Base-by-base conservation (phyloP, 2,113 vertebrate species). In the Rhynchomys soricoides region DNA sequence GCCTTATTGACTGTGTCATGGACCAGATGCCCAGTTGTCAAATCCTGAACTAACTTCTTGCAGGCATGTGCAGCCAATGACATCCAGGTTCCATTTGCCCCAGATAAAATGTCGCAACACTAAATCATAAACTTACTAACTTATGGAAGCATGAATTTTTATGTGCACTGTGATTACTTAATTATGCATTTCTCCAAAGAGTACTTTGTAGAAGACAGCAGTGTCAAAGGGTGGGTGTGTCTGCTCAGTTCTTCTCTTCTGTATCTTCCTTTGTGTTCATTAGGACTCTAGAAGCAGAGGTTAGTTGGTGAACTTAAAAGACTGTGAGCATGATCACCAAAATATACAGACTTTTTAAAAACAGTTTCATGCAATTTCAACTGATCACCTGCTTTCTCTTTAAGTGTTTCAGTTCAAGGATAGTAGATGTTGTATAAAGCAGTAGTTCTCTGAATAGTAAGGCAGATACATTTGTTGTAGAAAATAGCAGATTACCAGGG, bases 361-460 rank as follows among this genome's bases (percentile, higher is more conserved):
- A 68, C 6, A 22, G 57, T 17, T 83, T 62, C 40, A 17, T 64
- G 43, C 2, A 91, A 77, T 79, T 92, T 92, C 31, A 91, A 10
- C 45, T 88, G 43, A 17, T n/a, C 55, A 45, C 43, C 26, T 4
- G 0, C 9, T 86, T 92, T 94, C 37, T 57, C 55, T 55, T 31
- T 26, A 91, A 83, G 66, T 86, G 13, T 89, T 96, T 94, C 59
- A 87, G 68, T 83, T 78, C 2, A 86, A 77, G 8, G 45, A 48
- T 87, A 55, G 17, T 93, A 55, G 16, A 19, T 91, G 37, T 4
- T 78, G 15, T 70, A 86, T 31, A 86, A 50, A 82, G 45, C 3
- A 40, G 66, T 4, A 62, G 26, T 92, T 59, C 13, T 73, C 12
- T 55, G 78, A 91, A 62, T 45, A 90, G 68, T 31, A 89, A 74